Conservation (phyloP, 2,888 invertebrate genomes). For the Phaonia tiefii region DNA sequence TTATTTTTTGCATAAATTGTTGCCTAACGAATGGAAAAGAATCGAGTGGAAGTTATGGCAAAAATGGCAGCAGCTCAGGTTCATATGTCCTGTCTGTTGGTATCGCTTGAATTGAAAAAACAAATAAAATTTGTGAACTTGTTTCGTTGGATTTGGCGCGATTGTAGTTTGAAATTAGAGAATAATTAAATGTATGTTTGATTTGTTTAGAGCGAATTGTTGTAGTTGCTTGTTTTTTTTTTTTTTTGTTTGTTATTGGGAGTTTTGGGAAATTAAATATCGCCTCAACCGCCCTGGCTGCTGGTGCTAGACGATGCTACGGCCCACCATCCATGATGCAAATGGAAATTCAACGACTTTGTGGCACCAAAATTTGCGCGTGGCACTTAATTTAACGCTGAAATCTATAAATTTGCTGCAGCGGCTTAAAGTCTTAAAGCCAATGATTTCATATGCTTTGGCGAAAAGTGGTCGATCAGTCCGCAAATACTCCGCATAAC, state of each 20-base stretch:
- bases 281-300: not conserved
- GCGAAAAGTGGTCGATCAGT: conserved; percentile 50
- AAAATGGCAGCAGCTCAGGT: conserved; percentile 15
- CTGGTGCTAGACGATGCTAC: conserved; percentile 17
- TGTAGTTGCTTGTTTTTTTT: not conserved
- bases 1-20: conserved; percentile 39
- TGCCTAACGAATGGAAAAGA: not conserved
- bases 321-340: conserved; percentile 58
- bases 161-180: conserved; percentile 30
- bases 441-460: not conserved
- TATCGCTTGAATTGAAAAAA: not conserved
- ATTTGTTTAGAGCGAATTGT: conserved; percentile 46
- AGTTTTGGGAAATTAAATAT: conserved; percentile 26
- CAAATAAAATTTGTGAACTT: conserved; percentile 12
- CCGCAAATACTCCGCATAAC: not conserved
- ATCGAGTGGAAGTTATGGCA: no score
- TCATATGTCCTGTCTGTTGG: not conserved
- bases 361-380: conserved; percentile 65
- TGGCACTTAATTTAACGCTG: conserved; percentile 61
- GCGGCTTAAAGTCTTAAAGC: conserved; percentile 7
- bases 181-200: conserved; percentile 59
- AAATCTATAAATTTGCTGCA: conserved; percentile 48
- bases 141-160: not conserved
- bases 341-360: conserved; percentile 61
- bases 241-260: conserved; percentile 6